Percentiles rank a stretch among this genome's conserved stretches.
Evolutionary conservation across 2,113 vertebrate genomes (phyloP).

Genomic region (Bos javanicus): DNA sequence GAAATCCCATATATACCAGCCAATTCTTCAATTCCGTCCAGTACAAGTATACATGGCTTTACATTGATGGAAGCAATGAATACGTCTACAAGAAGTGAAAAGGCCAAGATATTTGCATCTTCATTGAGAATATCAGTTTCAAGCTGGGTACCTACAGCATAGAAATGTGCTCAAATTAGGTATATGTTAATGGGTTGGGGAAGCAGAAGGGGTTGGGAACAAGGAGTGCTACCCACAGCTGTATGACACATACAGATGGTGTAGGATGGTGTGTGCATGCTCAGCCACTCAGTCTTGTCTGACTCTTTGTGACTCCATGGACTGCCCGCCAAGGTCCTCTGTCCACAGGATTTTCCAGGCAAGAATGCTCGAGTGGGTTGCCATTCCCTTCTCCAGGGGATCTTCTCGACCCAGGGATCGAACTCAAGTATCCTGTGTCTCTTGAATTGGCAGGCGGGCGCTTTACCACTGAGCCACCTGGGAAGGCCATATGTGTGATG

Average conservation of each 20-base stretch:
- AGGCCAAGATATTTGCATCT: conserved; percentile 47
- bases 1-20: conserved; percentile 69
- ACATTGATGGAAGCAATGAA: conserved; percentile 67
- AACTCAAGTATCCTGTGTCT: neutral
- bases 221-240: too few relatives aligned
- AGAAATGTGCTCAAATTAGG: conserved; percentile 18
- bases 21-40: conserved; percentile 68
- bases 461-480: neutral
- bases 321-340: neutral
- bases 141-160: neutral
- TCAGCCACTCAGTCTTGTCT: neutral
- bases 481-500: neutral
- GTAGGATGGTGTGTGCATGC: neutral
- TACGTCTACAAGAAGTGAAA: conserved; percentile 61
- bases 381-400: neutral
- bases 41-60: conserved; percentile 59
- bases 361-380: neutral
- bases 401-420: neutral
- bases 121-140: conserved; percentile 40
- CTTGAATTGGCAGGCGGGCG: neutral
- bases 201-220: neutral
- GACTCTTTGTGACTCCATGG: neutral
- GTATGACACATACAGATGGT: neutral
- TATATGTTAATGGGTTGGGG: neutral
- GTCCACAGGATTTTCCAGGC: neutral